Conservation (phyloP, 2,888 invertebrate species). For the Dinocampus coccinellae region DNA sequence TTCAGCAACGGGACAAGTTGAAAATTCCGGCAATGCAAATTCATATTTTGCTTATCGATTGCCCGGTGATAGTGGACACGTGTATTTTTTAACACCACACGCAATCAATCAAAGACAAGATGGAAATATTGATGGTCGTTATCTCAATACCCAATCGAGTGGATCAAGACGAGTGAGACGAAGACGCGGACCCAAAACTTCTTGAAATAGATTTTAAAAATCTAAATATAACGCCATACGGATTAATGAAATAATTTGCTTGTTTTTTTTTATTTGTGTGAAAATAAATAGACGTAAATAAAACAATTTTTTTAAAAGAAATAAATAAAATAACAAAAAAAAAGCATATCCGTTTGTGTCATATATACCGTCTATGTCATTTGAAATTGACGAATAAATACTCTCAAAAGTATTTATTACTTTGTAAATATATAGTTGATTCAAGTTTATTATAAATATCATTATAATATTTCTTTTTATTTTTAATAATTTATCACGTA, state of each 20-base stretch:
- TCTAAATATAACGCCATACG: conserved; percentile 51
- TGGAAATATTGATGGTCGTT: conserved; percentile 46
- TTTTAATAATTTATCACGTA: neutral
- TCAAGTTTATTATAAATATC: conserved; percentile 48
- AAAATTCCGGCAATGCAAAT: conserved; percentile 62
- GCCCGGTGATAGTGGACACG: conserved; percentile 83
- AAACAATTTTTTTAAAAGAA: neutral
- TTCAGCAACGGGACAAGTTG: conserved; percentile 48
- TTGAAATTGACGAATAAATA: conserved; percentile 44
- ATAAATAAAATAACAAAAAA: neutral
- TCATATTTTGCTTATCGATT: conserved; percentile 80
- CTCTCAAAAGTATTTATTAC: conserved; percentile 59
- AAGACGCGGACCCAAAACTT: conserved; percentile 54
- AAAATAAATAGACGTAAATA: neutral
- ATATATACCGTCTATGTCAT: conserved; percentile 47
- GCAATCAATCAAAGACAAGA: conserved; percentile 68
- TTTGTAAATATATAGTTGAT: conserved; percentile 60
- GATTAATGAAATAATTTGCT: conserved; percentile 10
- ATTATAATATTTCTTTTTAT: conserved; percentile 32
- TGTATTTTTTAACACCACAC: conserved; percentile 83
- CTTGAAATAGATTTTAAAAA: conserved; percentile 40
- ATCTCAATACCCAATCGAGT: conserved; percentile 54
- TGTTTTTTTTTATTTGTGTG: neutral
- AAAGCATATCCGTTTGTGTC: conserved; percentile 38
- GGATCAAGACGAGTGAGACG: conserved; percentile 56